Conservation (phyloP, 1,140 invertebrate species). For the Lycorma delicatula region DNA sequence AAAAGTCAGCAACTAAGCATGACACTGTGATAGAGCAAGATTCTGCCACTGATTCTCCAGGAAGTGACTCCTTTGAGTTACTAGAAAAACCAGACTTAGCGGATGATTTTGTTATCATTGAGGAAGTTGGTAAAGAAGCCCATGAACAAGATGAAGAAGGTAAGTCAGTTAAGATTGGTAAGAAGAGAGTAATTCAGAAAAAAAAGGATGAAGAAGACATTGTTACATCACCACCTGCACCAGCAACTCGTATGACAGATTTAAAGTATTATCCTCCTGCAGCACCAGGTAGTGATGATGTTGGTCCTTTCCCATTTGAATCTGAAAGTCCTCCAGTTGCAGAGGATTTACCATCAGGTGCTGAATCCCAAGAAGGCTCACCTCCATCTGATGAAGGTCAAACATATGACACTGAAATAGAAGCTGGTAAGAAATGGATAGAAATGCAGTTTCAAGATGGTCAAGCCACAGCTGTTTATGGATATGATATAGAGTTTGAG, state of each 20-base stretch:
- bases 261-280: slow-evolving; percentile 41
- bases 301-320: slow-evolving; percentile 57
- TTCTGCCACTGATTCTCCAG: slow-evolving; percentile 57
- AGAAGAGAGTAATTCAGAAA: slow-evolving; percentile 35
- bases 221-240: slow-evolving; percentile 50
- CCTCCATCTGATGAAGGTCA: slow-evolving; percentile 35
- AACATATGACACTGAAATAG: slow-evolving; percentile 47
- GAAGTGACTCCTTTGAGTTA: slow-evolving; percentile 83
- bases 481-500: slow-evolving; percentile 60
- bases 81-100: slow-evolving; percentile 74
- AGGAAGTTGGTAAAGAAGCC: slow-evolving; percentile 75
- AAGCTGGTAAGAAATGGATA: slow-evolving; percentile 77
- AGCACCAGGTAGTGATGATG: slow-evolving; percentile 44
- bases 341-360: slow-evolving; percentile 27
- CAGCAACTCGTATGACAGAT: slow-evolving; percentile 44
- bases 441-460: slow-evolving; percentile 75
- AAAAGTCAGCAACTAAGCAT: slow-evolving; percentile 39
- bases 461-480: slow-evolving; percentile 52
- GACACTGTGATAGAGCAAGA: slow-evolving; percentile 44
- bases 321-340: slow-evolving; percentile 57
- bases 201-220: slow-evolving; percentile 66
- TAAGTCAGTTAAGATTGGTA: slow-evolving; percentile 61
- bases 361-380: slow-evolving; percentile 24
- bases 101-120: slow-evolving; percentile 78
- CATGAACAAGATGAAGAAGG: slow-evolving; percentile 70